Conservation (phyloP, 2,113 vertebrate species). For the Entomyzon cyanotis region DNA sequence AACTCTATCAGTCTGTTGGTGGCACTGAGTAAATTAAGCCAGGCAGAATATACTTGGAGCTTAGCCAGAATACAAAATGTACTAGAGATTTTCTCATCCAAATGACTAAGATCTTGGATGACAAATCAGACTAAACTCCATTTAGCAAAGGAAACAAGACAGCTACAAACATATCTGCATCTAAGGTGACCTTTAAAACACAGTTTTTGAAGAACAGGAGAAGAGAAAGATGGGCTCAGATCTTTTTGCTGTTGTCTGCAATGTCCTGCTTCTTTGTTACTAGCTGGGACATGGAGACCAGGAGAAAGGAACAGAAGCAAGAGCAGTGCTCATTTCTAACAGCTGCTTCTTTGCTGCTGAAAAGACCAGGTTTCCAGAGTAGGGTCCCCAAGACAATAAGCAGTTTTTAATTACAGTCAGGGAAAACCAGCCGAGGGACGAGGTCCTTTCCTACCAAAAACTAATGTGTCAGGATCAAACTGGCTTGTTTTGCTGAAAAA, state of each 20-base stretch:
- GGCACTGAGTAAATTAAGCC: background rate
- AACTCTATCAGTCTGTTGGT: background rate
- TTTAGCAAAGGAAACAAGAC: background rate
- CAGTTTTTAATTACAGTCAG: background rate
- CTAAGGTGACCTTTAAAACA: background rate
- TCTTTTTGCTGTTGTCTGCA: background rate
- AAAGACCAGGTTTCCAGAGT: background rate
- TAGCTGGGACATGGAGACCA: background rate
- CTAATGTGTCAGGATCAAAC: background rate
- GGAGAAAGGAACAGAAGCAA: background rate
- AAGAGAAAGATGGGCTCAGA: background rate
- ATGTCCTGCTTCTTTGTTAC: background rate
- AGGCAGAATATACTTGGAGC: background rate
- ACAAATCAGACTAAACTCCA: background rate
- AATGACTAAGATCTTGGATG: background rate
- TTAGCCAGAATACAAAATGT: conserved; percentile 1
- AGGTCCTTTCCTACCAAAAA: background rate
- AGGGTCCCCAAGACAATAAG: background rate
- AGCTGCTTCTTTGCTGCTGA: background rate
- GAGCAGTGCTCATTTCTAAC: background rate
- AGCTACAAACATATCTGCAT: background rate
- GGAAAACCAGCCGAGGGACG: background rate
- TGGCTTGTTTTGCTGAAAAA: background rate
- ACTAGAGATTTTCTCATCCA: background rate
- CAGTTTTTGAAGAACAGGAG: background rate